Conservation (phyloP, 2,113 vertebrate species). For the Calonectris borealis region DNA sequence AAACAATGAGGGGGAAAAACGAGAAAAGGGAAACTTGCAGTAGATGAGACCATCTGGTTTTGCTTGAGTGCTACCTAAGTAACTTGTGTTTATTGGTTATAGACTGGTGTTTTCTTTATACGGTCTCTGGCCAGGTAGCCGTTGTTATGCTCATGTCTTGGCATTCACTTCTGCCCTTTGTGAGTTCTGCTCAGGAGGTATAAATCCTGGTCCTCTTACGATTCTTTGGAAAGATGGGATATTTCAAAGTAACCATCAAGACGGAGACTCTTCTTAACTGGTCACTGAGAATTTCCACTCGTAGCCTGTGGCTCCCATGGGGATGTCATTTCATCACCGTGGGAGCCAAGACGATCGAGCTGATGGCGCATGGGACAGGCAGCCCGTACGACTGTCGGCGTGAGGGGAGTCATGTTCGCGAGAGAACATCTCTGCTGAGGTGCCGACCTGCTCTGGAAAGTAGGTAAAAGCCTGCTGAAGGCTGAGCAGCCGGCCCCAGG, state of each 20-base stretch:
- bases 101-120: conserved; percentile 12
- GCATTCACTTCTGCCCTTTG: neutral
- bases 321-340: rapidly evolving
- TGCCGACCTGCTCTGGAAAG: neutral
- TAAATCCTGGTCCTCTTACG: neutral
- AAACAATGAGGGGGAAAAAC: neutral
- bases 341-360: rapidly evolving
- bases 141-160: neutral
- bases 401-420: rapidly evolving
- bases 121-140: neutral
- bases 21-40: neutral
- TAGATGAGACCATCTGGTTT: conserved; percentile 43
- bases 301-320: neutral
- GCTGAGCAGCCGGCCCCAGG: neutral
- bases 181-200: neutral
- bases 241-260: neutral
- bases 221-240: neutral
- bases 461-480: neutral
- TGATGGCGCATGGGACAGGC: neutral
- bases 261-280: neutral
- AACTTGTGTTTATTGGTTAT: conserved; percentile 60
- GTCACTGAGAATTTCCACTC: neutral
- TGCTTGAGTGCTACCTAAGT: conserved; percentile 58
- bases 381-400: rapidly evolving
- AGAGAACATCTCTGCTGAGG: neutral